Conservation (phyloP, 1,140 invertebrate genomes). For the Apis mellifera region Amel_HAv3.1 CM009942.2:5044501-5045000, state of each 20-base stretch:
- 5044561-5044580: too few species aligned
- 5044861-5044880: not conserved
- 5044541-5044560: too few species aligned
- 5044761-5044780: not conserved
- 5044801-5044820: not conserved
- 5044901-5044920: not conserved
- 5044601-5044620: too few species aligned
- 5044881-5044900: not conserved
- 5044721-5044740: not conserved
- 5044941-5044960: constrained; percentile 47
- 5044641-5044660: too few species aligned
- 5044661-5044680: too few species aligned
- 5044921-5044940: not conserved
- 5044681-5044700: not conserved
- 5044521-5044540: too few species aligned
- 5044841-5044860: not conserved
- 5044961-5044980: constrained; percentile 53
- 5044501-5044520: too few species aligned
- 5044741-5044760: not conserved
- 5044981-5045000: constrained; percentile 46
- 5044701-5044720: not conserved
- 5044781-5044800: not conserved
- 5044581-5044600: too few species aligned
- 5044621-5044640: too few species aligned
- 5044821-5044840: not conserved